phyloP scores from a whole-genome alignment of 1,140 invertebrate genomes.

The Phymorhynchus buccinoides region DNA sequence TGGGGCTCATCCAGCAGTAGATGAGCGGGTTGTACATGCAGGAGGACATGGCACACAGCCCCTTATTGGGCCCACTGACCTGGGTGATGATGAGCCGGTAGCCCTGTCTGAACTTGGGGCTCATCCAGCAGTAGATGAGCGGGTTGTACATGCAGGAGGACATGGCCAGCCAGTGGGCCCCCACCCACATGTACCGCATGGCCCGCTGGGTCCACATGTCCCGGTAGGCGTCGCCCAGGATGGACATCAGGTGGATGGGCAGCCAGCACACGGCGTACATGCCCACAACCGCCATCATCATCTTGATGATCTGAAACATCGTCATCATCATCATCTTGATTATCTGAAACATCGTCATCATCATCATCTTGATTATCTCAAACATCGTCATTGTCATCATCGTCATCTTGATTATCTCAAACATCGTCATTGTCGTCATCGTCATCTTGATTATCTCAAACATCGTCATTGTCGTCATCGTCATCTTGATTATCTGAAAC shows the following conservation, averaged over 20 bases:
- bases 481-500: background rate
- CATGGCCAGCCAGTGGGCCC: conserved; percentile 87
- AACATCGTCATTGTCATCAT: background rate
- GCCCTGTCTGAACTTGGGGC: conserved; percentile 81
- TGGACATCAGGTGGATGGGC: conserved; percentile 82
- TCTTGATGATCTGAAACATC: no score
- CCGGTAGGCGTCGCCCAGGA: conserved; percentile 67
- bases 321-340: background rate
- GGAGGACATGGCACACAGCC: no score
- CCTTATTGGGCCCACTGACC: no score
- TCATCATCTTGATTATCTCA: background rate
- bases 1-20: no score
- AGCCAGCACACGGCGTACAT: conserved; percentile 90
- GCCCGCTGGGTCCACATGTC: conserved; percentile 72
- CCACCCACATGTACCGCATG: conserved; percentile 55
- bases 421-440: background rate
- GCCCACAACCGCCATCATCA: conserved; percentile 91
- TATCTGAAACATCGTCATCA: no score
- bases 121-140: conserved; percentile 93
- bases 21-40: no score
- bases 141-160: conserved; percentile 92
- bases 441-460: background rate
- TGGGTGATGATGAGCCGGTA: conserved; percentile 56
- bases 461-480: no score
- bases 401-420: no score